These are phyloP conservation scores for Callithrix jacchus DNA, from an alignment of 2,113 vertebrate species.

Conservation along the genomic window DNA sequence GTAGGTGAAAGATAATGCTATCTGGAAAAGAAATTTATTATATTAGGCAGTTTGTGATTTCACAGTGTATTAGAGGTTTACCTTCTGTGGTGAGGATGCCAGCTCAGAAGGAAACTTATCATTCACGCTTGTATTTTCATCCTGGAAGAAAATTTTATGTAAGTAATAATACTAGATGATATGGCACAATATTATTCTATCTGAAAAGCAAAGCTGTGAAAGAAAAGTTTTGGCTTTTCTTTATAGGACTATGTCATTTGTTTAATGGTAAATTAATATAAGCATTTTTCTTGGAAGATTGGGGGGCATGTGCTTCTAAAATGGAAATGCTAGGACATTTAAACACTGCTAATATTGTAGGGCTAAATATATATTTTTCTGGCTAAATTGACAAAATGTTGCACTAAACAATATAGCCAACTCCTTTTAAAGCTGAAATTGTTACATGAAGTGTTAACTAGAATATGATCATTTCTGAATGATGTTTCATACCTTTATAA, in stretches of 20 bases:
- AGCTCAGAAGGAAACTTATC: neutral
- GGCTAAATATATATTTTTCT: neutral
- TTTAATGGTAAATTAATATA: neutral
- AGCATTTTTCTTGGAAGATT: neutral
- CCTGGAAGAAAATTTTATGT: constrained; percentile 11
- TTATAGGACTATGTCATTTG: neutral
- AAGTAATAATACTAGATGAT: neutral
- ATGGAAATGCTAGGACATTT: neutral
- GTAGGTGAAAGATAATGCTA: neutral
- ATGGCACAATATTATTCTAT: neutral
- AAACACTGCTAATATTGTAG: neutral
- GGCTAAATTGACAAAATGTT: neutral
- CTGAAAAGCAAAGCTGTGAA: neutral
- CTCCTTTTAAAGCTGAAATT: neutral
- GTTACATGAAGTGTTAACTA: constrained; percentile 55
- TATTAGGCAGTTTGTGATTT: neutral
- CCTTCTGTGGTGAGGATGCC: neutral
- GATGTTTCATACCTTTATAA: neutral
- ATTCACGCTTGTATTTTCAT: neutral
- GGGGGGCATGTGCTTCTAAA: neutral
- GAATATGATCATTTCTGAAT: constrained; percentile 21
- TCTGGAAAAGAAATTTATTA: neutral
- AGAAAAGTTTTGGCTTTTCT: neutral
- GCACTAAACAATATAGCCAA: neutral
- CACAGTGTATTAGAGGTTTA: constrained; percentile 7